Base-by-base conservation (phyloP, 2,797 vertebrate genomes). In the Hydrolagus colliei region DNA sequence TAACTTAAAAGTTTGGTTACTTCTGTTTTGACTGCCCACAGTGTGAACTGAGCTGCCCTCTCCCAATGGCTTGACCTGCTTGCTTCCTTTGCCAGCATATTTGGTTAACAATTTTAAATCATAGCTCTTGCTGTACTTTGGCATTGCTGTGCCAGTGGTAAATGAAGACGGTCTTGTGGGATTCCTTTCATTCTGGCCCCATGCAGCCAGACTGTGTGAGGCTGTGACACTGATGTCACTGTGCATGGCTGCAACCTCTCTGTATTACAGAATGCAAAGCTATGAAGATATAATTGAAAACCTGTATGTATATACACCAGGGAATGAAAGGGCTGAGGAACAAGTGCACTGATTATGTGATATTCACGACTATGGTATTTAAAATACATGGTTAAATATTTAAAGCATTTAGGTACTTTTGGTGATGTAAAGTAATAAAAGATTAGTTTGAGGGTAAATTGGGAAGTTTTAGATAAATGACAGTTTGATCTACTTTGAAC, bases 221-320 rank as follows among this genome's bases (percentile, higher is more conserved):
- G 9, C 27, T 82, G 61, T 68, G 79, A 67, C 41, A 76, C 32
- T 35, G 32, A 41, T 41, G 27, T 74, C 22, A 8, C 22, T n/a
- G 65, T 32, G 78, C 78, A 80, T 80, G 73, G 14, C 73, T 74
- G 6, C 12, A 80, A 10, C 14, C 27, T 82, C 27, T 18, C 63
- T 82, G 63, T 80, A 63, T 18, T 41, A 67, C 32, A 41, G n/a
- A 84, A 84, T 11, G 32, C 65, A 84, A 71, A 84, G 18, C 65
- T 84, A 41, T 18, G 52, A 52, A 27, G 32, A 68, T 84, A 41
- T 80, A 71, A 71, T 71, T 84, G 79, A 68, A 71, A 84, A 35
- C n/a, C 65, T 68, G 9, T 14, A 65, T 82, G 11, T 12, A n/a
- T 18, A 18, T 4, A 11, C 79, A 22, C 65, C 10, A 76, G 4